Evolutionary conservation across 1,140 invertebrate species (phyloP).

Genomic region (Hypsibius dujardini): DNA sequence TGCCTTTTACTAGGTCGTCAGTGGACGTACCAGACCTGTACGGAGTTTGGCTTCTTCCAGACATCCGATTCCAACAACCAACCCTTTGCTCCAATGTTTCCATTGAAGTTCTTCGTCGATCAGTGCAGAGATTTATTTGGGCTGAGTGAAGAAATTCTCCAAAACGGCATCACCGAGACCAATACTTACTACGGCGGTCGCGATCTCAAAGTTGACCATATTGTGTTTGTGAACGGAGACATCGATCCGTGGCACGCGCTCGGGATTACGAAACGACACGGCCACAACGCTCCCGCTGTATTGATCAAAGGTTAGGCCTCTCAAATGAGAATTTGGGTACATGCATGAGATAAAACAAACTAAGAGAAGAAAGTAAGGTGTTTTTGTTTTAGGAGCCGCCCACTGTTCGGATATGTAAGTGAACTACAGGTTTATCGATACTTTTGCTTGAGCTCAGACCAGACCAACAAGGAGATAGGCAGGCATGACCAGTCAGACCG

Average conservation of each 20-base stretch:
- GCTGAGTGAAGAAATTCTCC: constrained; percentile 42
- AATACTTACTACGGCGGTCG: constrained; percentile 62
- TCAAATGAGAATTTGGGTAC: neutral
- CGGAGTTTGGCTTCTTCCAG: constrained; percentile 85
- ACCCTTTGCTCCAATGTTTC: constrained; percentile 58
- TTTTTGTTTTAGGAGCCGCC: neutral
- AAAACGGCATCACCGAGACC: constrained; percentile 45
- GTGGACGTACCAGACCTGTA: constrained; percentile 88
- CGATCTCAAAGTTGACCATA: constrained; percentile 47
- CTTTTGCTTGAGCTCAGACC: no score
- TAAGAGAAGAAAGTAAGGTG: neutral
- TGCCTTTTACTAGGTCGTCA: constrained; percentile 43
- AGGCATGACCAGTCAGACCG: no score
- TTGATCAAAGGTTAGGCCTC: constrained; percentile 25
- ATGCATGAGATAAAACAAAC: neutral
- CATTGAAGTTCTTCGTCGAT: constrained; percentile 55
- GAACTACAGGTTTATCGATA: no score
- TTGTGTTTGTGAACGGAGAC: constrained; percentile 71
- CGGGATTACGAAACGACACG: constrained; percentile 32
- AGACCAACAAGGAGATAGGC: no score
- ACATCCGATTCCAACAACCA: constrained; percentile 52
- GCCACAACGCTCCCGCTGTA: constrained; percentile 29
- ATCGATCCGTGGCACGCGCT: constrained; percentile 85
- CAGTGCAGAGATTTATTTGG: constrained; percentile 66
- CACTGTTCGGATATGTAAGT: constrained; percentile 11